Conservation (phyloP, 1,140 invertebrate genomes). For the Triops longicaudatus region DNA sequence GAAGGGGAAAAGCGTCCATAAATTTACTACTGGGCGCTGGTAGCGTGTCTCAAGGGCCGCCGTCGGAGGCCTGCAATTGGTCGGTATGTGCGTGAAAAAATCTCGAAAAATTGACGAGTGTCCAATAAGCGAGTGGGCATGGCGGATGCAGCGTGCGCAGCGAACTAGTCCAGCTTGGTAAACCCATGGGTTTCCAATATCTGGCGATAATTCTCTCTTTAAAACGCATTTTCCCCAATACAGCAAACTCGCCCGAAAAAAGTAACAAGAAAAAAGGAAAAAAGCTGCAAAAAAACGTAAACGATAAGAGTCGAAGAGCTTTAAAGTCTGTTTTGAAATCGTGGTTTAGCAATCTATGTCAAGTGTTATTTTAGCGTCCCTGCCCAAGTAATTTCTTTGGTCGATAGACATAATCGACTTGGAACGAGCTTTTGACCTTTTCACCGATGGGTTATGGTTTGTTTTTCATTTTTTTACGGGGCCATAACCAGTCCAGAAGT, state of each 20-base stretch:
- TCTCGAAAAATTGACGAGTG: neutral
- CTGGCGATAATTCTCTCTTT: neutral
- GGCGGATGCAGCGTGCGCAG: neutral
- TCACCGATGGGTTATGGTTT: neutral
- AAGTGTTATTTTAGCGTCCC: neutral
- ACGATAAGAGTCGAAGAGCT: neutral
- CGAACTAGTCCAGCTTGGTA: no score
- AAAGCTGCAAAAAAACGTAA: no score
- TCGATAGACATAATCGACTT: neutral
- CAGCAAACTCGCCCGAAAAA: no score
- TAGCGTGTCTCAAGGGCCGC: neutral
- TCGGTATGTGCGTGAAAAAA: neutral
- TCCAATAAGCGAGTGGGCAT: neutral
- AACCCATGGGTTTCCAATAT: no score
- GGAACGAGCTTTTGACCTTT: neutral
- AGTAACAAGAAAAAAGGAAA: no score
- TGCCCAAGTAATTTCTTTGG: neutral
- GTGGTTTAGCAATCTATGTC: neutral
- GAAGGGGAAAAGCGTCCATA: neutral
- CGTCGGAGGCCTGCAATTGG: neutral
- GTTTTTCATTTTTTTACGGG: no score
- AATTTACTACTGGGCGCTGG: neutral
- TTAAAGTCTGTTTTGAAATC: neutral
- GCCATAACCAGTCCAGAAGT: no score
- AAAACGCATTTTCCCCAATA: neutral